These are phyloP conservation scores for Cyprinodon variegatus DNA, from an alignment of 2,113 vertebrate species.

Conservation along the genomic window DNA sequence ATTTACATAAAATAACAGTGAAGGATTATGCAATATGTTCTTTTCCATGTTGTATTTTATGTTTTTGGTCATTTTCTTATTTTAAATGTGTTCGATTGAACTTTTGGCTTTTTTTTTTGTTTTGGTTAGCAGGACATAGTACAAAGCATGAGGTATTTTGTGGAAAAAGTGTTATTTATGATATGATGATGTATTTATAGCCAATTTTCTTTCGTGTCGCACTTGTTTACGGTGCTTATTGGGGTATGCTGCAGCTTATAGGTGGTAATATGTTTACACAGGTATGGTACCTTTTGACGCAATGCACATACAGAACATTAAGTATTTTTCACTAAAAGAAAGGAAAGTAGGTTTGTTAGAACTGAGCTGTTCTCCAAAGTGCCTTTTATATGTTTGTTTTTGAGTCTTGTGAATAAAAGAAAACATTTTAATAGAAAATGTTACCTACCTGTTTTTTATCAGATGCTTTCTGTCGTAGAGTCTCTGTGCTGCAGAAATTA, in stretches of 20 bases:
- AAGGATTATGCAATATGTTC: neutral
- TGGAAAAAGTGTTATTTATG: slow-evolving; percentile 62
- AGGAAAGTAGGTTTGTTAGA: slow-evolving; percentile 40
- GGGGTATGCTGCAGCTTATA: slow-evolving; percentile 26
- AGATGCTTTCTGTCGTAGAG: slow-evolving; percentile 23
- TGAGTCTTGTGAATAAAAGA: slow-evolving; percentile 36
- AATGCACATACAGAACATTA: slow-evolving; percentile 36
- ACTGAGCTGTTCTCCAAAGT: slow-evolving; percentile 52
- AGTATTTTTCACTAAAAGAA: slow-evolving; percentile 71
- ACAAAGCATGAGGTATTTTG: slow-evolving; percentile 20
- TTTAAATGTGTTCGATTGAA: slow-evolving; percentile 46
- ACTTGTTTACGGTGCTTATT: slow-evolving; percentile 54
- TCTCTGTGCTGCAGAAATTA: slow-evolving; percentile 43
- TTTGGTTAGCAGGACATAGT: slow-evolving; percentile 32
- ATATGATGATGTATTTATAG: slow-evolving; percentile 64
- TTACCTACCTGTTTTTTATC: slow-evolving; percentile 37
- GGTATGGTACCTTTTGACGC: slow-evolving; percentile 38
- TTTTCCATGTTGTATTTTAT: slow-evolving; percentile 24
- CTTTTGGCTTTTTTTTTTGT: slow-evolving; percentile 35
- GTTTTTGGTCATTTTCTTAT: slow-evolving; percentile 4
- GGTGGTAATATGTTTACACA: slow-evolving; percentile 75
- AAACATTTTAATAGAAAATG: slow-evolving; percentile 36
- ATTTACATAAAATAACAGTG: neutral
- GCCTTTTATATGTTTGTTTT: slow-evolving; percentile 56
- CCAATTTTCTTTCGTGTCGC: slow-evolving; percentile 55